A percentile compares a stretch with the other conserved stretches of the same genome.
phyloP scores from a whole-genome alignment of 2,113 vertebrate species.

The Saimiri boliviensis region DNA sequence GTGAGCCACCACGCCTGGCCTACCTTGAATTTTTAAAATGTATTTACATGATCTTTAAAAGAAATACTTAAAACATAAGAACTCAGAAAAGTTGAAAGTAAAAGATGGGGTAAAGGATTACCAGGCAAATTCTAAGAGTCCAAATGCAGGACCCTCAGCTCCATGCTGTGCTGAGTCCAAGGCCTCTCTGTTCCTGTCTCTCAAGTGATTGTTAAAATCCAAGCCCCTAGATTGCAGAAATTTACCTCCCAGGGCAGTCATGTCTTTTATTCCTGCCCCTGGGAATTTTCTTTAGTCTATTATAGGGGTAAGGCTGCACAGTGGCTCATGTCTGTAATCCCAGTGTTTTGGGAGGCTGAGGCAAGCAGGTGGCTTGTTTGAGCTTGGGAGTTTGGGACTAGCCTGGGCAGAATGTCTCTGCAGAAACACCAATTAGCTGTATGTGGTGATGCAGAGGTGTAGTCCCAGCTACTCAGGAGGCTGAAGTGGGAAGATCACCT shows the following conservation, averaged over 20 bases:
- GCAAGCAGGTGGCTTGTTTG: no score
- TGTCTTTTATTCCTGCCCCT: not conserved
- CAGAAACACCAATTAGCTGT: no score
- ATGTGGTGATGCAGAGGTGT: no score
- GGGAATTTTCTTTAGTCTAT: not conserved
- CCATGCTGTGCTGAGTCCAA: not conserved
- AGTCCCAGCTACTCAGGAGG: no score
- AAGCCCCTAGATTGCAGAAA: not conserved
- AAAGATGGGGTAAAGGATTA: not conserved
- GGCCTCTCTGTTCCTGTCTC: not conserved
- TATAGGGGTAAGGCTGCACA: no score
- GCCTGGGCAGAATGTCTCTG: no score
- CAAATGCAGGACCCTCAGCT: not conserved
- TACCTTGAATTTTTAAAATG: not conserved
- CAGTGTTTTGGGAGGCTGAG: no score
- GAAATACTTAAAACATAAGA: constrained; percentile 7
- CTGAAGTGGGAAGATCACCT: no score
- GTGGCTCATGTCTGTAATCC: no score
- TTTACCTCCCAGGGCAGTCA: not conserved
- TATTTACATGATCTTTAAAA: not conserved
- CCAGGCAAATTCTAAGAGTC: not conserved
- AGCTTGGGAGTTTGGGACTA: no score
- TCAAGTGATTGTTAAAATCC: not conserved
- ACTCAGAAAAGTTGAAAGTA: constrained; percentile 18
- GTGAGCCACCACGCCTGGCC: no score